These are phyloP conservation scores for Biston betularia DNA, from an alignment of 2,888 invertebrate species.

Conservation along the genomic window DNA sequence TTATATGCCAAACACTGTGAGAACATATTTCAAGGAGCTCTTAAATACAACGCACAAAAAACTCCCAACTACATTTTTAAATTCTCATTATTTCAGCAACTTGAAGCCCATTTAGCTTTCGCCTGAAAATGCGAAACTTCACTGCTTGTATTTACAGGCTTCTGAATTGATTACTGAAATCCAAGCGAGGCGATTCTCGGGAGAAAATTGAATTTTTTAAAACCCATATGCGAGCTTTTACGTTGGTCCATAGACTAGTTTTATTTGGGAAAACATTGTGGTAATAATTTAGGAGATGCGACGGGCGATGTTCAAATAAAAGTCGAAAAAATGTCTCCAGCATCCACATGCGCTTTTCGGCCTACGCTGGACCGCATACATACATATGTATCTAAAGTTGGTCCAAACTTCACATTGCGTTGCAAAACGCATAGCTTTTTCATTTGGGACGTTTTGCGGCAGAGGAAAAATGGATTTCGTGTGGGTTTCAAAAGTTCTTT, in stretches of 20 bases:
- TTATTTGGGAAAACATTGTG: constrained; percentile 61
- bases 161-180: constrained; percentile 60
- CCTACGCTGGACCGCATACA: constrained; percentile 35
- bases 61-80: constrained; percentile 58
- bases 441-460: constrained; percentile 49
- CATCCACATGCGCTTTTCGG: constrained; percentile 48
- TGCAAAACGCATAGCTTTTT: constrained; percentile 46
- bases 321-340: constrained; percentile 52
- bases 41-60: constrained; percentile 40
- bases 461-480: constrained; percentile 59
- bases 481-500: constrained; percentile 59
- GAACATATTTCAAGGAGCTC: constrained; percentile 45
- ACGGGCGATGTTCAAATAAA: constrained; percentile 51
- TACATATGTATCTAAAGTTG: background rate
- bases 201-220: constrained; percentile 65
- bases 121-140: constrained; percentile 44
- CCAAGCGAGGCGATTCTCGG: constrained; percentile 48
- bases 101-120: constrained; percentile 52
- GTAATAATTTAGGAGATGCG: constrained; percentile 61
- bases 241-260: constrained; percentile 51
- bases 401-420: constrained; percentile 35
- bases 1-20: constrained; percentile 18
- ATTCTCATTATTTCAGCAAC: constrained; percentile 59
- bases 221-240: constrained; percentile 58
- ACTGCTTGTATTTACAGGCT: constrained; percentile 51